Evolutionary conservation across 2,113 vertebrate species (phyloP).

Genomic region (Coturnix japonica): DNA sequence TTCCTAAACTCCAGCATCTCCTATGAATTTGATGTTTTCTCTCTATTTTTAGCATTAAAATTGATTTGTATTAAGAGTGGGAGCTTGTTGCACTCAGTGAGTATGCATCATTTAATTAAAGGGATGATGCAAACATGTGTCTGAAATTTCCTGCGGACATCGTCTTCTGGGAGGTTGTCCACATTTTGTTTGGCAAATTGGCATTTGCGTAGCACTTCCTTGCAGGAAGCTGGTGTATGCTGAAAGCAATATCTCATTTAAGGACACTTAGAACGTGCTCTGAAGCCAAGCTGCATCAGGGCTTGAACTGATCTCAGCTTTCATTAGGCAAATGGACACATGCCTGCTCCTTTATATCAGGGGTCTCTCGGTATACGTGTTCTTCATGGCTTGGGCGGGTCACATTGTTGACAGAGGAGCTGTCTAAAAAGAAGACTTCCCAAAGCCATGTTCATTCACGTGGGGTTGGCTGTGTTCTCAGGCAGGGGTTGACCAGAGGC

Average conservation of each 20-base stretch:
- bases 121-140: background rate
- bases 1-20: background rate
- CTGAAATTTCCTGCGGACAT: background rate
- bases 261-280: background rate
- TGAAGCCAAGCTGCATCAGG: background rate
- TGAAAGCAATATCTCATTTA: background rate
- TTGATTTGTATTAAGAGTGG: background rate
- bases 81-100: background rate
- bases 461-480: background rate
- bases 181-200: background rate
- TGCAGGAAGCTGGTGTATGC: background rate
- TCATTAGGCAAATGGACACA: background rate
- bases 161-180: background rate
- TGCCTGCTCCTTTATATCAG: background rate
- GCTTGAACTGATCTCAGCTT: background rate
- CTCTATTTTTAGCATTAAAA: background rate
- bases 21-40: background rate
- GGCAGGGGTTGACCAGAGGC: background rate
- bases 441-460: rapidly evolving
- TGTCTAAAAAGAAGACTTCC: background rate
- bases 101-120: background rate
- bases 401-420: background rate
- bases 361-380: background rate
- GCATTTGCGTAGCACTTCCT: background rate
- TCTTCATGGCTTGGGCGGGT: background rate